A percentile compares a stretch with the other conserved stretches of the same genome.
These are phyloP conservation scores for Hermatobates lingyangjiaoensis DNA, from an alignment of 1,140 invertebrate species.

Conservation along the genomic window DNA sequence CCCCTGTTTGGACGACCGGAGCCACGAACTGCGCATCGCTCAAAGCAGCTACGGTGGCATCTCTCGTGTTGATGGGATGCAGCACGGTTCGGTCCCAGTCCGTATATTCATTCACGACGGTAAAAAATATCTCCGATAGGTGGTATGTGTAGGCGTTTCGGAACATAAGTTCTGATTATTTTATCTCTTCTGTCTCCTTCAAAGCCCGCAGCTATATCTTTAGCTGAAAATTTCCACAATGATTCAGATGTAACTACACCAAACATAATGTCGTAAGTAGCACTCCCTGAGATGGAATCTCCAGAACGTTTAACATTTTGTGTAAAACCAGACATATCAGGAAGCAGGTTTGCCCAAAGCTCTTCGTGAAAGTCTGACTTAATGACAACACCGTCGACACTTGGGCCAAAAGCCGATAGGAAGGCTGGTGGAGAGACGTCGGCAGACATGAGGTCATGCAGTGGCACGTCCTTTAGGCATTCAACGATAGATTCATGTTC, in stretches of 20 bases:
- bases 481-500: slow-evolving; percentile 64
- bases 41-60: slow-evolving; percentile 76
- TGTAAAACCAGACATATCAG: slow-evolving; percentile 18
- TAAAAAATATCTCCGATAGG: slow-evolving; percentile 91
- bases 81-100: slow-evolving; percentile 86
- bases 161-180: slow-evolving; percentile 81
- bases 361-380: slow-evolving; percentile 58
- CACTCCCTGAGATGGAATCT: slow-evolving; percentile 28
- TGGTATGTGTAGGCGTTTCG: slow-evolving; percentile 87
- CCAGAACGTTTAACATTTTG: slow-evolving; percentile 26
- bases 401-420: slow-evolving; percentile 64
- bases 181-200: slow-evolving; percentile 72
- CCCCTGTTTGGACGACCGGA: slow-evolving; percentile 62
- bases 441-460: slow-evolving; percentile 55
- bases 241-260: slow-evolving; percentile 70
- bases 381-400: slow-evolving; percentile 71
- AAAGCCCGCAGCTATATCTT: slow-evolving; percentile 72
- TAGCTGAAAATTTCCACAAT: slow-evolving; percentile 49
- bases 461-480: slow-evolving; percentile 52
- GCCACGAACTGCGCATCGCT: slow-evolving; percentile 83
- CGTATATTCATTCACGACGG: slow-evolving; percentile 89
- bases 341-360: slow-evolving; percentile 27
- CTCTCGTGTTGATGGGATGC: slow-evolving; percentile 78
- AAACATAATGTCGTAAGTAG: slow-evolving; percentile 59
- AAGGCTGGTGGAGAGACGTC: slow-evolving; percentile 68